Conservation (phyloP, 2,797 vertebrate species). For the Mormyrops attenuatus region DNA sequence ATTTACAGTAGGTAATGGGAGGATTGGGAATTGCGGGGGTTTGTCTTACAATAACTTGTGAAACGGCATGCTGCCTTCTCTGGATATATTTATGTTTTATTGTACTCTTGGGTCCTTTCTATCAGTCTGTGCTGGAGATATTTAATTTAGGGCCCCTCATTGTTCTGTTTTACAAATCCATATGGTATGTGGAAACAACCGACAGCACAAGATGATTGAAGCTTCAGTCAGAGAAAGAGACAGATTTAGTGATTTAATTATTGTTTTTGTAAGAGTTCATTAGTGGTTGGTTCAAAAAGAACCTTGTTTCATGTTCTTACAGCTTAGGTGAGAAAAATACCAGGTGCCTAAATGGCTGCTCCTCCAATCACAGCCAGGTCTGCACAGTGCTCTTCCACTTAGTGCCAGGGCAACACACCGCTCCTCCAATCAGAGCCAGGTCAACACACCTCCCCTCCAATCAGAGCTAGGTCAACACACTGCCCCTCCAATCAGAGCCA, state of each 20-base stretch:
- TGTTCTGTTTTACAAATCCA: neutral
- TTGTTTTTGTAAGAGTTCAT: neutral
- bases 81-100: neutral
- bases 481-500: too few relatives aligned
- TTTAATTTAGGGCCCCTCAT: neutral
- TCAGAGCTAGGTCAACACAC: neutral
- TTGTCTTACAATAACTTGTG: neutral
- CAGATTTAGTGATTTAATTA: neutral
- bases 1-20: neutral
- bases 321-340: neutral
- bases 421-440: neutral
- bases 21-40: neutral
- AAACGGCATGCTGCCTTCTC: neutral
- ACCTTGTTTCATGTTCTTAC: neutral
- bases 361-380: neutral
- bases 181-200: neutral
- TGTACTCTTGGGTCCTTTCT: neutral
- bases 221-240: neutral
- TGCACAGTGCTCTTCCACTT: neutral
- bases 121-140: neutral
- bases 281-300: neutral
- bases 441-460: neutral
- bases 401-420: neutral
- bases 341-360: neutral
- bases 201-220: neutral